Percentiles rank a stretch among this genome's conserved stretches.
Evolutionary conservation across 2,113 vertebrate genomes (phyloP).

Genomic region (Rynchops niger): DNA sequence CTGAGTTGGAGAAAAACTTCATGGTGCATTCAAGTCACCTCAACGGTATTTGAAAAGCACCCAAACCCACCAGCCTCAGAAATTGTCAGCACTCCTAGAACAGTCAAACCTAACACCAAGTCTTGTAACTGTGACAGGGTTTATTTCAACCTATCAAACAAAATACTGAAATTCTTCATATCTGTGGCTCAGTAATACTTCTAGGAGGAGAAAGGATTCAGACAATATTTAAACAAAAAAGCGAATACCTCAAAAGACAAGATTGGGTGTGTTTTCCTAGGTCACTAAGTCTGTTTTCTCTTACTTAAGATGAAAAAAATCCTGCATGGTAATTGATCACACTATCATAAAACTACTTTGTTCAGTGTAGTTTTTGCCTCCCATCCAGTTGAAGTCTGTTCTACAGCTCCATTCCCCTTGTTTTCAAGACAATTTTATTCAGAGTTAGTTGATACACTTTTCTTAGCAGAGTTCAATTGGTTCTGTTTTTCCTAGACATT

Average conservation of each 20-base stretch:
- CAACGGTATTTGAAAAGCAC: background rate
- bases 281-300: background rate
- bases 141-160: background rate
- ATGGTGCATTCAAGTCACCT: background rate
- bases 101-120: background rate
- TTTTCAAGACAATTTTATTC: background rate
- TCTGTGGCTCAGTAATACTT: background rate
- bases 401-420: background rate
- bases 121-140: accelerated
- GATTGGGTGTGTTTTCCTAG: background rate
- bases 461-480: background rate
- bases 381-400: background rate
- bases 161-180: background rate
- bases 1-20: background rate
- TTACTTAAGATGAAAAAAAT: background rate
- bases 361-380: background rate
- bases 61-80: background rate
- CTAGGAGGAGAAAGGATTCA: background rate
- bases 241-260: background rate
- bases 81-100: background rate
- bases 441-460: background rate
- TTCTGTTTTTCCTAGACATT: background rate
- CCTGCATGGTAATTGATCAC: background rate
- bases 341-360: background rate
- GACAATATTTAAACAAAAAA: background rate